Percentiles rank a stretch among this genome's conserved stretches.
These are phyloP conservation scores for Acromyrmex charruanus DNA, from an alignment of 1,140 invertebrate species.

Conservation along the genomic window DNA sequence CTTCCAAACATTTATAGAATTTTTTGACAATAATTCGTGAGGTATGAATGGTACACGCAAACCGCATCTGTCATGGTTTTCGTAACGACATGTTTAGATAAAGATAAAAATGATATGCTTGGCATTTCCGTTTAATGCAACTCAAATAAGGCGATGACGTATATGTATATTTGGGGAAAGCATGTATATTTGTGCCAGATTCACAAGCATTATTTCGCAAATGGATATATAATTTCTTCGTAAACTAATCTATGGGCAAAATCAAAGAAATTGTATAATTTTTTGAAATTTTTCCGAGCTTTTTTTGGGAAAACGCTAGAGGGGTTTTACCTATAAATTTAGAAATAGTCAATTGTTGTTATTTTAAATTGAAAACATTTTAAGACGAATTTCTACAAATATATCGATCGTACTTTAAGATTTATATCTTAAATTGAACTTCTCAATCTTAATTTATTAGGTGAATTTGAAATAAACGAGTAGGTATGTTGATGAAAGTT, in stretches of 20 bases:
- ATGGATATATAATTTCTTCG: not conserved
- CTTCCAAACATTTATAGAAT: conserved; percentile 38
- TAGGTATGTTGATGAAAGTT: not conserved
- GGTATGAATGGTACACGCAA: conserved; percentile 21
- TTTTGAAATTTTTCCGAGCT: conserved; percentile 52
- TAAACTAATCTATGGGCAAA: conserved; percentile 51
- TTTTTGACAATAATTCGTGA: conserved; percentile 46
- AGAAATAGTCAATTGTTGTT: not conserved
- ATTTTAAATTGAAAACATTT: not conserved
- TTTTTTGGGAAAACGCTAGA: conserved; percentile 29
- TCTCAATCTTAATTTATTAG: not conserved
- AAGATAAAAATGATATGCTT: conserved; percentile 47
- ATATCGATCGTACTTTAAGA: not conserved
- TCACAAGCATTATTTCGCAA: conserved; percentile 42
- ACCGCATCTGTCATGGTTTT: conserved; percentile 29
- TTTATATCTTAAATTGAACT: not conserved
- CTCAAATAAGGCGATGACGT: conserved; percentile 48
- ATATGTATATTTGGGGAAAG: conserved; percentile 21
- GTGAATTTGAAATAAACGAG: not conserved
- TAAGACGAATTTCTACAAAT: not conserved
- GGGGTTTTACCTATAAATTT: not conserved
- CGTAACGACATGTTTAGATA: conserved; percentile 57
- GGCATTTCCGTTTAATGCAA: conserved; percentile 58
- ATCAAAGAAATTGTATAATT: conserved; percentile 46
- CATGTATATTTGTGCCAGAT: conserved; percentile 26